Conservation (phyloP, 2,113 vertebrate species). For the Anseranas semipalmata region DNA sequence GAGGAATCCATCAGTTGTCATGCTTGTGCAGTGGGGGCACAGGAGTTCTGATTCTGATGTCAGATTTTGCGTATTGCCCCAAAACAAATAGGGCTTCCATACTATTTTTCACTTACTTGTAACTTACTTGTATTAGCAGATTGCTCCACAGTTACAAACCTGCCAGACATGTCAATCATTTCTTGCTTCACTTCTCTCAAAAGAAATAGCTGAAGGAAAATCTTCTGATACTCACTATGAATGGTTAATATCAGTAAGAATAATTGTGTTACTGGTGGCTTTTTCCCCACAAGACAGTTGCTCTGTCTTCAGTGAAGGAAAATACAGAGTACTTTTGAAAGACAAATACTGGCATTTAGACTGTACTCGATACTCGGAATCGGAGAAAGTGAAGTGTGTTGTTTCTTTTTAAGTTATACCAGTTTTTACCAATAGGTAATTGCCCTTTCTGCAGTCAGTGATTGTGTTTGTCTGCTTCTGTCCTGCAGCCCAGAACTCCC, state of each 20-base stretch:
- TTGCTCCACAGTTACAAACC: not conserved
- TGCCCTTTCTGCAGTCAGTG: not conserved
- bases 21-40: fast-evolving
- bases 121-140: not conserved
- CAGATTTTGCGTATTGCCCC: not conserved
- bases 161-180: not conserved
- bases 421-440: not conserved
- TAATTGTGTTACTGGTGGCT: fast-evolving
- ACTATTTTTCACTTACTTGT: not conserved
- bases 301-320: not conserved
- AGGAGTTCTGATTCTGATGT: not conserved
- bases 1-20: not conserved
- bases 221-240: fast-evolving
- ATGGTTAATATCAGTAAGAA: not conserved
- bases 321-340: not conserved
- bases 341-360: too few relatives aligned
- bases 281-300: not conserved
- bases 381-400: not conserved
- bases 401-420: not conserved
- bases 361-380: not conserved
- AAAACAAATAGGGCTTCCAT: not conserved
- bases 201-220: not conserved
- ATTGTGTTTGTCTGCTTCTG: not conserved
- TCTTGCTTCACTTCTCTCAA: not conserved
- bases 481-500: not conserved